Conservation (phyloP, 2,113 vertebrate species). For the Rissa tridactyla region DNA sequence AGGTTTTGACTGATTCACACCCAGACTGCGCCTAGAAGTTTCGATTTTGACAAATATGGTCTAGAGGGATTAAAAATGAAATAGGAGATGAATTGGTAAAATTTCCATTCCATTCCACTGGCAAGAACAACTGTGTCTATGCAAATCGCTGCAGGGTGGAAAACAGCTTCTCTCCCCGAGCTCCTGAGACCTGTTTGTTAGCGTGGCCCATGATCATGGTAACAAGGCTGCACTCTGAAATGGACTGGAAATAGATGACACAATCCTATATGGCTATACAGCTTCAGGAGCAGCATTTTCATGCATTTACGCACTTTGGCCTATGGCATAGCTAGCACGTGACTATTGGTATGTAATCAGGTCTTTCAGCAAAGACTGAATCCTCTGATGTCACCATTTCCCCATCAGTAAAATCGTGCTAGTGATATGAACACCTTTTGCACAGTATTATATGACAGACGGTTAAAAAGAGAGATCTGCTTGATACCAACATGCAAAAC, state of each 20-base stretch:
- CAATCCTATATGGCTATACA: neutral
- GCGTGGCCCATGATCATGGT: neutral
- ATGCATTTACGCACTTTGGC: neutral
- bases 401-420: neutral
- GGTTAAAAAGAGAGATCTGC: neutral
- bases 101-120: neutral
- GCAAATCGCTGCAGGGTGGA: neutral
- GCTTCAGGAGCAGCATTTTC: neutral
- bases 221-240: neutral
- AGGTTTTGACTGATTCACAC: neutral
- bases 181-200: neutral
- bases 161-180: neutral
- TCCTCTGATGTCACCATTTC: neutral
- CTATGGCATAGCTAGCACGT: neutral
- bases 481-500: neutral
- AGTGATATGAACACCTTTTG: neutral
- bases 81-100: neutral
- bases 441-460: neutral
- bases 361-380: neutral
- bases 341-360: neutral
- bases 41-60: neutral
- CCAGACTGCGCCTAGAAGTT: neutral
- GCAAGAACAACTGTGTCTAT: neutral
- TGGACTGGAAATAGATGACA: neutral
- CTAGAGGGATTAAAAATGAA: neutral